Evolutionary conservation across 2,113 vertebrate genomes (phyloP), one percentile per base, ranked within the genome.

Genomic region (Marcusenius ussheri): DNA sequence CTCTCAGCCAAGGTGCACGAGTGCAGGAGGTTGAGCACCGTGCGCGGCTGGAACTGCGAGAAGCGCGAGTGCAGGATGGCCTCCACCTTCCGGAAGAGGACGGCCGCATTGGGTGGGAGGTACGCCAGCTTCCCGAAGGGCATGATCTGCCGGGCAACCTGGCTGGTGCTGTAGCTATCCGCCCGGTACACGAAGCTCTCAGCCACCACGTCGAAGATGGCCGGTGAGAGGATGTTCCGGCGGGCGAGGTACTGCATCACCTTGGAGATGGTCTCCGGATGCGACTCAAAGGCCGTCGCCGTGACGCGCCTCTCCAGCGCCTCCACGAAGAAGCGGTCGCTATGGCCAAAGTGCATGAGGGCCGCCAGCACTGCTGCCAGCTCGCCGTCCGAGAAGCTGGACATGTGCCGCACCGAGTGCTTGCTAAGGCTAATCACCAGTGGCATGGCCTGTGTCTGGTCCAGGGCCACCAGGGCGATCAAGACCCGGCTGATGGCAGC

Each of bases 121-220:
- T 99, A 99, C 56, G 97, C 97, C 89, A 99, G 94, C 90, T 94
- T 97, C 51, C 98, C 98, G 42, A 99, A 97, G 0, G 98, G 95
- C 89, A 93, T 91, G 6, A 99, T 95, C 90, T 95, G 96, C 9
- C 92, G 90, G n/a, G 96, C 93, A 90, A 98, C 94, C 94, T 99
- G 97, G 42, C 91, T 89, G 0, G 97, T 95, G 58, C 91, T 97
- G 91, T 98, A 97, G 2, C 93, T 94, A 10, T 98, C 96, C 0
- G 96, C 95, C 35, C 93, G 91, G 80, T 97, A 96, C 92, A 97
- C 95, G 46, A 99, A 98, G 91, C 91, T 93, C 93, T 98, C 97
- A 0, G 98, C 97, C 0, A 96, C 95, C 0, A 96, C 94, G 4
- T 98, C 91, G 3, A 98, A 95, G 49, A 98, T 96, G 0, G 94